Percentiles rank a stretch among this genome's conserved stretches.
Evolutionary conservation across 1,140 invertebrate species (phyloP).

Genomic region (Aphidius ervi): DNA sequence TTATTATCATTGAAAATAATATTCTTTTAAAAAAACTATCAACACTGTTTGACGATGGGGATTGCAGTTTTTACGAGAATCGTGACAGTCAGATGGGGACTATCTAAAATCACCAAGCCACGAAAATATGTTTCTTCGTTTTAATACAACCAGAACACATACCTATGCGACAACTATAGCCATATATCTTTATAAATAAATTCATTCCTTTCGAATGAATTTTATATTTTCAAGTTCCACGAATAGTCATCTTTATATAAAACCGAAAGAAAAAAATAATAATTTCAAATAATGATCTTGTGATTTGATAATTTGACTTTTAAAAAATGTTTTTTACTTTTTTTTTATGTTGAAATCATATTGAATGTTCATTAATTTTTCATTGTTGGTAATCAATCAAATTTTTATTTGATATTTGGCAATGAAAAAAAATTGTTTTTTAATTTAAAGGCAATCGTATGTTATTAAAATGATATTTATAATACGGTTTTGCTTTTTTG

Average conservation of each 20-base stretch:
- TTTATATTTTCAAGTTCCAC: too few species aligned
- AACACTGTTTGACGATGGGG: too few species aligned
- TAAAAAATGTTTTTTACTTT: not conserved
- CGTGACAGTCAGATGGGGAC: conserved; percentile 5
- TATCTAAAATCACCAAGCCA: conserved; percentile 5
- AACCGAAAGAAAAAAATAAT: too few species aligned
- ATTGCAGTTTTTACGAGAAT: conserved; percentile 1
- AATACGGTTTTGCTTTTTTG: not conserved
- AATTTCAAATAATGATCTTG: not conserved
- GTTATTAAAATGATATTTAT: conserved; percentile 1
- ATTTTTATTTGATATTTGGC: not conserved
- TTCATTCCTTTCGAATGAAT: too few species aligned
- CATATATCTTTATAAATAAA: too few species aligned
- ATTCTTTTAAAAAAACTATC: too few species aligned
- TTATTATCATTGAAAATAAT: too few species aligned
- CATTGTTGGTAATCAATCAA: conserved; percentile 7
- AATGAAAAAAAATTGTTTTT: not conserved
- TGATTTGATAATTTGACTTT: not conserved
- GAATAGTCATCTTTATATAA: too few species aligned
- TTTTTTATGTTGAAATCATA: not conserved
- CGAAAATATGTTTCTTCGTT: too few species aligned
- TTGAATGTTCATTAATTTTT: conserved; percentile 5
- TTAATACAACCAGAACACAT: too few species aligned
- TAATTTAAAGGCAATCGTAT: not conserved
- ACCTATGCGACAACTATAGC: too few species aligned